Evolutionary conservation across 2,797 vertebrate species (phyloP).

Genomic region (Thalassophryne amazonica): DNA sequence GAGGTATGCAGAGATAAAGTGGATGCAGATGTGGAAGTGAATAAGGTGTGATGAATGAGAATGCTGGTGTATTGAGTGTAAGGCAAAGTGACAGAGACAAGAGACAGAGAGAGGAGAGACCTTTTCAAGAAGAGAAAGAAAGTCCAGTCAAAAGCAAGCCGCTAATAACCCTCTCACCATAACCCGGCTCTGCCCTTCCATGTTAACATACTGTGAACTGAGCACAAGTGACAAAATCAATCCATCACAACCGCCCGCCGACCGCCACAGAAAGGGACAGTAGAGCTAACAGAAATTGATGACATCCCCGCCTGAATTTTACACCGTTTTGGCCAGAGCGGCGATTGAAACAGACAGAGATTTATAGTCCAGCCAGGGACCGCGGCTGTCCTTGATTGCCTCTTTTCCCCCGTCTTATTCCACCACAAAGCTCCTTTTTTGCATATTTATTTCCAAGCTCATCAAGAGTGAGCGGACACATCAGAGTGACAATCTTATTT

Average conservation of each 20-base stretch:
- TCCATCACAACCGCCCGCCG: slow-evolving; percentile 86
- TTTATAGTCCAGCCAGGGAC: slow-evolving; percentile 92
- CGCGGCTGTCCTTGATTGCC: slow-evolving; percentile 92
- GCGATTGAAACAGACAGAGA: slow-evolving; percentile 99
- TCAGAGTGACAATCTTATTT: slow-evolving; percentile 97
- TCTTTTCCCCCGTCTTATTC: slow-evolving; percentile 71
- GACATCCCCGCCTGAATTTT: slow-evolving; percentile 96
- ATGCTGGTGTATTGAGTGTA: slow-evolving; percentile 42
- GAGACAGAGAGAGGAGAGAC: slow-evolving; percentile 52
- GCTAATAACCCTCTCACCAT: slow-evolving; percentile 88
- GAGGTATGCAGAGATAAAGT: slow-evolving; percentile 45
- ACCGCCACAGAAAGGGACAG: slow-evolving; percentile 93
- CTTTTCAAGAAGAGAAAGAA: slow-evolving; percentile 42
- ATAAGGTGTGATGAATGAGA: slow-evolving; percentile 54
- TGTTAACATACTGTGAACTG: slow-evolving; percentile 99
- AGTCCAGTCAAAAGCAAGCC: slow-evolving; percentile 81
- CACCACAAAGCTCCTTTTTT: slow-evolving; percentile 78
- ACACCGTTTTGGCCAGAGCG: slow-evolving; percentile 93
- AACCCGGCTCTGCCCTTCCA: slow-evolving; percentile 94
- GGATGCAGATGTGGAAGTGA: slow-evolving; percentile 53
- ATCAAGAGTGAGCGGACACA: slow-evolving; percentile 86
- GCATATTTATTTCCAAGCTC: slow-evolving; percentile 92
- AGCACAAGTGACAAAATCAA: slow-evolving; percentile 98
- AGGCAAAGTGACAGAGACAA: slow-evolving; percentile 47
- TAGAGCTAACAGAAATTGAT: slow-evolving; percentile 99